Conservation (phyloP, 1,140 invertebrate genomes). For the Trichoplusia ni region DNA sequence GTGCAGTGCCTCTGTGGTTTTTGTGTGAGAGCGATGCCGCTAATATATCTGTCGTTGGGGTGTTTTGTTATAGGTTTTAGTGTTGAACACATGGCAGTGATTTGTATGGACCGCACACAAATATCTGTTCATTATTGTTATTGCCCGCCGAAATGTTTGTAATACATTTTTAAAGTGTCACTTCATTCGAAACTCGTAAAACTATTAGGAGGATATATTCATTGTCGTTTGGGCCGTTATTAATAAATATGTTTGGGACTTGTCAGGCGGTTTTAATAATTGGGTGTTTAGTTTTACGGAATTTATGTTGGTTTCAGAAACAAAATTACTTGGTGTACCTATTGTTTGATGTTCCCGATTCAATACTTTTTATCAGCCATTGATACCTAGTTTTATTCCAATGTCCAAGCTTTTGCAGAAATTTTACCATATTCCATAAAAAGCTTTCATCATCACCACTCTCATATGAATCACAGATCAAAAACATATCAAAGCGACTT, state of each 20-base stretch:
- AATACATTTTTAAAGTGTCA: constrained; percentile 59
- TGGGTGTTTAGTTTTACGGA: constrained; percentile 14
- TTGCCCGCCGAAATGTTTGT: constrained; percentile 71
- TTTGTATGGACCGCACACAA: constrained; percentile 67
- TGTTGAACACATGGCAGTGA: constrained; percentile 66
- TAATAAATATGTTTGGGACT: constrained; percentile 8
- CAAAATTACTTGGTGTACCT: background rate
- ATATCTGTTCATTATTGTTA: constrained; percentile 59
- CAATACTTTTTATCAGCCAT: no score
- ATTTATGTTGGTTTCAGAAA: constrained; percentile 4
- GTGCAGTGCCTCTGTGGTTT: constrained; percentile 37
- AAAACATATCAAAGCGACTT: no score
- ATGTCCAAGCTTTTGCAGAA: no score
- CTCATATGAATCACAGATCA: no score
- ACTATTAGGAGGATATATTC: constrained; percentile 54
- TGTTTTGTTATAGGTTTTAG: constrained; percentile 66
- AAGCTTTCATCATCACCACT: no score
- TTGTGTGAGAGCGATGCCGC: constrained; percentile 54
- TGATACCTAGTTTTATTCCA: no score
- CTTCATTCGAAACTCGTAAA: constrained; percentile 58
- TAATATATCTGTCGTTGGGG: constrained; percentile 74
- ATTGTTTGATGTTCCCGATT: no score
- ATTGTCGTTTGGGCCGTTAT: constrained; percentile 27
- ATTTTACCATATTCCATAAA: no score
- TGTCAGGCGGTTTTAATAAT: constrained; percentile 4